Percentiles rank a stretch among this genome's conserved stretches.
These are phyloP conservation scores for Denticeps clupeoides DNA, from an alignment of 2,797 vertebrate species.

Conservation along the genomic window DNA sequence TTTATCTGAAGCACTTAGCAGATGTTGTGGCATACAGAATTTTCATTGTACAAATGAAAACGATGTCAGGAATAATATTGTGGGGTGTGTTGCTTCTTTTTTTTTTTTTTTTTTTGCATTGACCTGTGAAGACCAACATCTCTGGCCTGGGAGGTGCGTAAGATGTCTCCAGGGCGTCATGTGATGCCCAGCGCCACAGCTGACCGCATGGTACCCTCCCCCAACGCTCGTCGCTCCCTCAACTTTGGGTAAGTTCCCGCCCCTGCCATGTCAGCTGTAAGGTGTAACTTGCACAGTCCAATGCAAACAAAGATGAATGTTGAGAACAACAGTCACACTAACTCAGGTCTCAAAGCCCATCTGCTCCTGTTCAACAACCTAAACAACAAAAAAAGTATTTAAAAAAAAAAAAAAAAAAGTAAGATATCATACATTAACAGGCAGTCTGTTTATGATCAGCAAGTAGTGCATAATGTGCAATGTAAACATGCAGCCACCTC, in stretches of 20 bases:
- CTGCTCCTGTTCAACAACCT: too few relatives aligned
- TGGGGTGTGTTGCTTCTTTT: not conserved
- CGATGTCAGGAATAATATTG: not conserved
- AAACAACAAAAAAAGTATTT: too few relatives aligned
- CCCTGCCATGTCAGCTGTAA: not conserved
- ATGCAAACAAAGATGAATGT: too few relatives aligned
- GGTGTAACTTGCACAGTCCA: too few relatives aligned
- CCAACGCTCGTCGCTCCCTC: constrained; percentile 75
- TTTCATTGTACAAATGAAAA: not conserved
- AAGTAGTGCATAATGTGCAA: constrained; percentile 18
- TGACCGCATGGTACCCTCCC: constrained; percentile 79
- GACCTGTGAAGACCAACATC: constrained; percentile 76
- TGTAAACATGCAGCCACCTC: constrained; percentile 19
- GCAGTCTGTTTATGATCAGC: constrained; percentile 14
- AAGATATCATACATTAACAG: too few relatives aligned
- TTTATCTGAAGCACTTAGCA: too few relatives aligned
- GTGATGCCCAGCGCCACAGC: constrained; percentile 83
- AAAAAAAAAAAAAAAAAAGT: too few relatives aligned
- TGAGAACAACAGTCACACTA: too few relatives aligned
- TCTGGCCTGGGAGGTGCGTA: constrained; percentile 95
- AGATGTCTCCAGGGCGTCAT: constrained; percentile 96
- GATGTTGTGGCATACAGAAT: too few relatives aligned
- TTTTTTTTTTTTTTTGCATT: not conserved
- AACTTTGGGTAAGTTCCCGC: constrained; percentile 76
- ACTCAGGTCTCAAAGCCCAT: too few relatives aligned